Conservation (phyloP, 2,113 vertebrate species). For the Mesembrinibis cayennensis region DNA sequence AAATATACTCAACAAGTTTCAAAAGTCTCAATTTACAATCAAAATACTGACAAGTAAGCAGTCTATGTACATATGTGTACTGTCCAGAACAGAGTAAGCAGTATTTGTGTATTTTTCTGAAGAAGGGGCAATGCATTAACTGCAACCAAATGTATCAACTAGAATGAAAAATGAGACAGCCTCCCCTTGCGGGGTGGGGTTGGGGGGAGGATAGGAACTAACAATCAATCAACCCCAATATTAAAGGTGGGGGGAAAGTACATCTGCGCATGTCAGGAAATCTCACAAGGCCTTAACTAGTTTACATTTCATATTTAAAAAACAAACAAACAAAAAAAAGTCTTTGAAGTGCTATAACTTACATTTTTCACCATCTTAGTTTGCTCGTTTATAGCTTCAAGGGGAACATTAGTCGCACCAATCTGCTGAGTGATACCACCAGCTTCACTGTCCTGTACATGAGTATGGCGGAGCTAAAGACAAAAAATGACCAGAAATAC, state of each 20-base stretch:
- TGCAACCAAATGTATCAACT: neutral
- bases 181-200: neutral
- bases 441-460: constrained; percentile 95
- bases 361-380: constrained; percentile 97
- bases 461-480: constrained; percentile 87
- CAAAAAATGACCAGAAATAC: neutral
- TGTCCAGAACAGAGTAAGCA: neutral
- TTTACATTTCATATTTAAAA: neutral
- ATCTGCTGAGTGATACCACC: constrained; percentile 99
- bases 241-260: neutral
- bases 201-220: neutral
- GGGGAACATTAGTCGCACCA: constrained; percentile 95
- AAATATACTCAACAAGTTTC: neutral
- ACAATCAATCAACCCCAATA: neutral
- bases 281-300: neutral
- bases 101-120: neutral
- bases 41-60: neutral
- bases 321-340: neutral
- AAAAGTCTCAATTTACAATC: neutral
- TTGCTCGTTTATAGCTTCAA: constrained; percentile 92
- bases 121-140: neutral
- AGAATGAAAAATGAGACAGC: neutral
- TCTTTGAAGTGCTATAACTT: constrained; percentile 35
- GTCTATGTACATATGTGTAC: neutral
- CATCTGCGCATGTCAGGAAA: neutral